Conservation (phyloP, 2,888 invertebrate species). For the Mermis nigrescens region DNA sequence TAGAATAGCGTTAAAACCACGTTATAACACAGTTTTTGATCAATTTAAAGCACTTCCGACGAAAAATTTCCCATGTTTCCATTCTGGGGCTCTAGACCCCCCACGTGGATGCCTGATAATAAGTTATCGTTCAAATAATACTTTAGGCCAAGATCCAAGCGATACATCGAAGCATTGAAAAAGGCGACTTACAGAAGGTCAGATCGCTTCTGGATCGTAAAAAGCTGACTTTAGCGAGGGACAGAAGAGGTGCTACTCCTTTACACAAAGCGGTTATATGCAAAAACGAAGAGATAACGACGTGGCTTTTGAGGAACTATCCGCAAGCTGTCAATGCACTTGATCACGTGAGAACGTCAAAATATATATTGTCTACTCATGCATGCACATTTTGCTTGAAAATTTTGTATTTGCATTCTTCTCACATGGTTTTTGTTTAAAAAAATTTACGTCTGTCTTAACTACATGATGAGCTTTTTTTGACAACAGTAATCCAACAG, state of each 20-base stretch:
- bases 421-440: too few species aligned
- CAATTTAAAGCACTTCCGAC: too few species aligned
- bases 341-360: constrained; percentile 32
- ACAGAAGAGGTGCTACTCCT: constrained; percentile 27
- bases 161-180: constrained; percentile 33
- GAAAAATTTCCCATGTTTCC: too few species aligned
- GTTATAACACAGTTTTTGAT: too few species aligned
- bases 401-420: too few species aligned
- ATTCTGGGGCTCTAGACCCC: too few species aligned
- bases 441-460: too few species aligned
- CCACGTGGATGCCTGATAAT: neutral
- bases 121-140: neutral
- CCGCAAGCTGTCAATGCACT: constrained; percentile 33
- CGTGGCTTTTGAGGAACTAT: constrained; percentile 42
- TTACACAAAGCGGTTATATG: constrained; percentile 37
- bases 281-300: constrained; percentile 59
- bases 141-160: constrained; percentile 33
- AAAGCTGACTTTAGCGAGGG: constrained; percentile 35
- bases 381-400: too few species aligned
- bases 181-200: constrained; percentile 37
- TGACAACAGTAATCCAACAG: too few species aligned
- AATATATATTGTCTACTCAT: too few species aligned
- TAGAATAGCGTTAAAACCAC: too few species aligned
- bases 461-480: too few species aligned
- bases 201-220: constrained; percentile 38